These are phyloP conservation scores for Cepaea hortensis DNA, from an alignment of 2,888 invertebrate genomes.

Conservation along the genomic window DNA sequence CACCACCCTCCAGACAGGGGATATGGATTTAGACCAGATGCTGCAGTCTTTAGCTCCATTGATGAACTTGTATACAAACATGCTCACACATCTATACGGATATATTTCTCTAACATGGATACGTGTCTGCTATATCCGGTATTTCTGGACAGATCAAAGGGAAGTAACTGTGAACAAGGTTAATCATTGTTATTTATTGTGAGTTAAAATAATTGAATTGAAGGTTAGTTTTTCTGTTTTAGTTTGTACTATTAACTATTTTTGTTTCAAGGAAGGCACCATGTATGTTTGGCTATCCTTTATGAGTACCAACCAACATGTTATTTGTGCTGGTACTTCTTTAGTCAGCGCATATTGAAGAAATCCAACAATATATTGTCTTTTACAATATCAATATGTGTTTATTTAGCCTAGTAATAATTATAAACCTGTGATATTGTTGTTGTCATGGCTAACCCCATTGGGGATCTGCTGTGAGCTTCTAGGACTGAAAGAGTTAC, in stretches of 20 bases:
- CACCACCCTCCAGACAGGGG: conserved; percentile 44
- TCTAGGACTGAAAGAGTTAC: no score
- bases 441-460: no score
- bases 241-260: background rate
- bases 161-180: background rate
- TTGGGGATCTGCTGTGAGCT: no score
- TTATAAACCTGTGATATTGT: no score
- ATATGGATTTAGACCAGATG: conserved; percentile 49
- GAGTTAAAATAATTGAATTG: background rate
- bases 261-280: no score
- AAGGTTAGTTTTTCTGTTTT: background rate
- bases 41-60: conserved; percentile 49
- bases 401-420: no score
- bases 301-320: no score
- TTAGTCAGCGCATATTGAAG: no score
- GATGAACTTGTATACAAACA: conserved; percentile 50
- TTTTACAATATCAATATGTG: no score
- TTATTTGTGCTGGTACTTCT: no score
- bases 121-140: conserved; percentile 48
- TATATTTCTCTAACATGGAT: conserved; percentile 49
- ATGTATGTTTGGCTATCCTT: no score
- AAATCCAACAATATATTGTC: no score
- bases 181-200: background rate
- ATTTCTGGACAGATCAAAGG: conserved; percentile 20
- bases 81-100: conserved; percentile 42